Conservation (phyloP, 2,797 vertebrate species). For the Galaxias olidus region DNA sequence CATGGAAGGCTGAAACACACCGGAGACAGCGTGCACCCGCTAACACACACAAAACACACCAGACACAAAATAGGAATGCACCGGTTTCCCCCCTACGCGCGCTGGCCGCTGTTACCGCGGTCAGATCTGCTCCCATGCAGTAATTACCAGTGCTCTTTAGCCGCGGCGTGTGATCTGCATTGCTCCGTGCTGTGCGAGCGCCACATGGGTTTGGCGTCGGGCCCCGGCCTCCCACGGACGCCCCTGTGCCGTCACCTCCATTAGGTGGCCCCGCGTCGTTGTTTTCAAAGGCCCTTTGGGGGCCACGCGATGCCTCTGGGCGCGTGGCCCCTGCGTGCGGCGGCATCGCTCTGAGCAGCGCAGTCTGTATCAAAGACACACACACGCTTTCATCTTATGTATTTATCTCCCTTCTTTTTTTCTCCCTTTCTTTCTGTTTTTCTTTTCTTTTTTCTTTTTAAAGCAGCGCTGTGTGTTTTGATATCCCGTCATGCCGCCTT, state of each 20-base stretch:
- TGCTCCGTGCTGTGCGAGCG: slow-evolving; percentile 9
- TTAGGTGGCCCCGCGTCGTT: slow-evolving; percentile 10
- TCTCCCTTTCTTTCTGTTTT: background rate
- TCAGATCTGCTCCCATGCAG: slow-evolving; percentile 7
- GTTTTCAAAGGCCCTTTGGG: slow-evolving; percentile 8
- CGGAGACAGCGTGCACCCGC: slow-evolving; percentile 38
- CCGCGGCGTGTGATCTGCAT: slow-evolving; percentile 21
- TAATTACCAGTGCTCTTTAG: slow-evolving; percentile 27
- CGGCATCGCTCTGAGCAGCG: background rate
- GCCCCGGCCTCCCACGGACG: slow-evolving; percentile 6
- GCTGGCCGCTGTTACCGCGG: slow-evolving; percentile 10
- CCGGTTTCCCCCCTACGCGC: background rate
- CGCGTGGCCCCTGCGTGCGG: slow-evolving; percentile 2
- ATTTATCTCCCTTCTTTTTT: background rate
- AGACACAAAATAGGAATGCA: background rate
- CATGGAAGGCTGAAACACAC: slow-evolving; percentile 51
- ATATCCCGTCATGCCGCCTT: background rate
- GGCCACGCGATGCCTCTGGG: slow-evolving; percentile 7
- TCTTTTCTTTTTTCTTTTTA: too few relatives aligned
- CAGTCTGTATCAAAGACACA: slow-evolving; percentile 9
- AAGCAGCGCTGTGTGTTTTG: background rate
- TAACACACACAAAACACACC: slow-evolving; percentile 13
- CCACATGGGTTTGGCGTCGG: background rate
- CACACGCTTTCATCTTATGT: background rate
- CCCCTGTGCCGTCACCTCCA: slow-evolving; percentile 13